Conservation (phyloP, 2,888 invertebrate genomes). For the Callimorpha dominula region DNA sequence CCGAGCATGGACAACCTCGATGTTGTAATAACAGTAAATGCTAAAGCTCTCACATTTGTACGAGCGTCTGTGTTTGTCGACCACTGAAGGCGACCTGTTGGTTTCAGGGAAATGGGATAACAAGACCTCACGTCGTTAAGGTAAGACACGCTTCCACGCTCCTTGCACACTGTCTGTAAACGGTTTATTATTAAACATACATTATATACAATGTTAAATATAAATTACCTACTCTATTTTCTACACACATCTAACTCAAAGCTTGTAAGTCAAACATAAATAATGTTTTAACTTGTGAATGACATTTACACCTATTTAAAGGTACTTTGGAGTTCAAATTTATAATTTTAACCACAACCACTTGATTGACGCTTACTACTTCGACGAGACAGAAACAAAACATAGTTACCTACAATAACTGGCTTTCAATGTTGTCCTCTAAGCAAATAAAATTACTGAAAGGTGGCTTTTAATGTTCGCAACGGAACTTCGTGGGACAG, state of each 20-base stretch:
- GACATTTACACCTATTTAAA: no score
- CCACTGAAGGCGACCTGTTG: constrained; percentile 62
- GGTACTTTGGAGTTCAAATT: no score
- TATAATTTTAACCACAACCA: no score
- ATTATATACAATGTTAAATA: not conserved
- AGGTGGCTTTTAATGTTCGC: constrained; percentile 61
- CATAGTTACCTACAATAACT: not conserved
- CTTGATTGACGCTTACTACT: no score
- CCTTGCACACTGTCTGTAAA: constrained; percentile 32
- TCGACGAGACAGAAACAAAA: no score
- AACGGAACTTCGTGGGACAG: constrained; percentile 65
- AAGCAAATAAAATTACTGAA: constrained; percentile 23
- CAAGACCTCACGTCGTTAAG: constrained; percentile 79
- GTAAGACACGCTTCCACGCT: constrained; percentile 77
- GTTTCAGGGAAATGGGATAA: constrained; percentile 83
- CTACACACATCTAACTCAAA: not conserved
- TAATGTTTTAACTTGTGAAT: no score
- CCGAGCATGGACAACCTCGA: constrained; percentile 79
- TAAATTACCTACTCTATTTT: no score
- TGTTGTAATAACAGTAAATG: constrained; percentile 78
- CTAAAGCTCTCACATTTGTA: constrained; percentile 62
- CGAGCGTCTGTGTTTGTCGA: constrained; percentile 29
- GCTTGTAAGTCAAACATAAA: no score
- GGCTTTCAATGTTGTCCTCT: constrained; percentile 60
- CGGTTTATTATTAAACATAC: not conserved